Percentiles rank a stretch among this genome's conserved stretches.
These are phyloP conservation scores for Ctenosaura bakeri DNA, from an alignment of 2,797 vertebrate genomes.

Conservation along the genomic window DNA sequence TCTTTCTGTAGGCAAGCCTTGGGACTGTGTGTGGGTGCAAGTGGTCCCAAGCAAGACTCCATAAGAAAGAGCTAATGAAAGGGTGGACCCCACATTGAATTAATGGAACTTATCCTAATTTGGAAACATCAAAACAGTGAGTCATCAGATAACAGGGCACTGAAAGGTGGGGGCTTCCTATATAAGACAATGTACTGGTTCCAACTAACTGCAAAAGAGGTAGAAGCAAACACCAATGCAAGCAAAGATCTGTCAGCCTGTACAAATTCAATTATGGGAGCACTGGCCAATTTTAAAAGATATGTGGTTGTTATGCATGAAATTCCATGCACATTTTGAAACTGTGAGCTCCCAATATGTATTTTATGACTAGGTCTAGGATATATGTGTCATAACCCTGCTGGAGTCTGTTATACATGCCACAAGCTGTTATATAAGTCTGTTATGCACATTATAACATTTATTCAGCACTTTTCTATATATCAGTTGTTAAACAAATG, in stretches of 20 bases:
- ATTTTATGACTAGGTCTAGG: not conserved
- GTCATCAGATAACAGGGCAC: too few species aligned
- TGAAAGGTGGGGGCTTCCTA: too few species aligned
- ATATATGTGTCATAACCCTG: not conserved
- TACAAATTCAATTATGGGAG: not conserved
- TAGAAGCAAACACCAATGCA: not conserved
- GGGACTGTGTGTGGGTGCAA: too few species aligned
- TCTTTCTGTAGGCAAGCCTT: too few species aligned
- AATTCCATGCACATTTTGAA: not conserved
- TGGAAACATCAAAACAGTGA: too few species aligned
- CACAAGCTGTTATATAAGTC: not conserved
- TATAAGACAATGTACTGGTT: not conserved
- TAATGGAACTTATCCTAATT: too few species aligned
- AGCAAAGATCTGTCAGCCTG: not conserved
- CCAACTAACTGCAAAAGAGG: not conserved
- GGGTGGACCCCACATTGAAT: too few species aligned
- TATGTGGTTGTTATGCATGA: not conserved
- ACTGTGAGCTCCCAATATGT: not conserved
- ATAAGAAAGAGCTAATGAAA: too few species aligned
- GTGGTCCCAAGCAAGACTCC: too few species aligned
- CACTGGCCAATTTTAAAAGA: not conserved
- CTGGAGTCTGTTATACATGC: not conserved
- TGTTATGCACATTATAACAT: not conserved
- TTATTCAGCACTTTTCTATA: slow-evolving; percentile 2
- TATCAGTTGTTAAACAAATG: not conserved